Conservation (phyloP, 2,888 invertebrate genomes). For the Vannuccia rotundouncinata region DNA sequence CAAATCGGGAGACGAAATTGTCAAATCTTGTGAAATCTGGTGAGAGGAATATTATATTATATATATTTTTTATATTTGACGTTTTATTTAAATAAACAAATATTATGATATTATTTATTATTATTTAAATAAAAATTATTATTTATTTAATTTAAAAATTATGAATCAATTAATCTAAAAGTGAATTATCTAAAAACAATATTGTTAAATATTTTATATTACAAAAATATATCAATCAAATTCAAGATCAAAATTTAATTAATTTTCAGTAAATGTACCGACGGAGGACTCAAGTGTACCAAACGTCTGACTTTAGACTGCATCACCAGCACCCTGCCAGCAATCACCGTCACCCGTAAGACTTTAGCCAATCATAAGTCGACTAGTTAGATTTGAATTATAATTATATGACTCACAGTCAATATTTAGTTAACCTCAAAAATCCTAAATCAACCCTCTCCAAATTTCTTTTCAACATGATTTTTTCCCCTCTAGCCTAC, state of each 20-base stretch:
- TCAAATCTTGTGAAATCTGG: constrained; percentile 14
- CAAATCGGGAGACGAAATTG: constrained; percentile 22
- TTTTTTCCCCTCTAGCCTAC: no score
- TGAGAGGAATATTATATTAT: background rate
- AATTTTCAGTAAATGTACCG: constrained; percentile 32
- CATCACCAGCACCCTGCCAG: constrained; percentile 13
- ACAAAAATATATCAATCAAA: background rate
- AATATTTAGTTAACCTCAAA: no score
- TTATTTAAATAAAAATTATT: background rate
- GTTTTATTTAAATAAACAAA: background rate
- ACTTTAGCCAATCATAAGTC: no score
- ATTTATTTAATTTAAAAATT: background rate
- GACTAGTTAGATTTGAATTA: no score
- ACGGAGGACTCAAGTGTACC: constrained; percentile 30
- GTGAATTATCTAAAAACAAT: no score
- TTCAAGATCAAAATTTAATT: background rate
- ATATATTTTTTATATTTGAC: background rate
- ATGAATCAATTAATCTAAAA: background rate
- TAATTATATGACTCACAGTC: no score
- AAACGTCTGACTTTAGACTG: constrained; percentile 11
- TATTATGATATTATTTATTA: background rate
- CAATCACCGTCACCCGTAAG: background rate
- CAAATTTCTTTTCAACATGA: no score
- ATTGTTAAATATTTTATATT: no score
- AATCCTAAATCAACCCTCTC: no score